These are phyloP conservation scores for Yponomeuta cagnagella DNA, from an alignment of 2,888 invertebrate species.

Conservation along the genomic window DNA sequence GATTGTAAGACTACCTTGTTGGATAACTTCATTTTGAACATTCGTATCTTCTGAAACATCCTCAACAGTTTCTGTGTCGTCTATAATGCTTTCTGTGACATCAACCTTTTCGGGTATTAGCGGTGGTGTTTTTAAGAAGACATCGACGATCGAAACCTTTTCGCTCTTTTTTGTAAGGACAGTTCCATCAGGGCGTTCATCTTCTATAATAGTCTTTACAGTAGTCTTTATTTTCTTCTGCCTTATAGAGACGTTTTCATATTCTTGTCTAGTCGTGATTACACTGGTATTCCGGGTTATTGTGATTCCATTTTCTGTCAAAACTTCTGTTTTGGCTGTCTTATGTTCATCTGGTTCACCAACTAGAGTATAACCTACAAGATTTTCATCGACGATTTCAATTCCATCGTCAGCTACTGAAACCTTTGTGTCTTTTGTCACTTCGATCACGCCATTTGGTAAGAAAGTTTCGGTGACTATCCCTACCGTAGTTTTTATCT, in stretches of 20 bases:
- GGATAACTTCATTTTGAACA: conserved; percentile 52
- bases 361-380: conserved; percentile 41
- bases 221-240: conserved; percentile 56
- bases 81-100: conserved; percentile 38
- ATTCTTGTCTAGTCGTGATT: conserved; percentile 52
- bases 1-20: conserved; percentile 47
- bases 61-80: conserved; percentile 56
- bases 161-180: conserved; percentile 58
- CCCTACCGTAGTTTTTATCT: conserved; percentile 54
- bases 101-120: conserved; percentile 30
- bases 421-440: conserved; percentile 60
- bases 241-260: conserved; percentile 37
- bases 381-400: conserved; percentile 48
- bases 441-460: conserved; percentile 53
- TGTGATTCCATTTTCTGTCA: conserved; percentile 43
- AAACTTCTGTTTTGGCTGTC: conserved; percentile 35
- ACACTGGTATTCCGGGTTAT: conserved; percentile 54
- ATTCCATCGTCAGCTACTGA: conserved; percentile 51
- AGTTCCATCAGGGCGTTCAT: conserved; percentile 62
- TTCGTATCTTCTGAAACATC: conserved; percentile 58
- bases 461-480: conserved; percentile 50
- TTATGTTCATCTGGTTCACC: conserved; percentile 45
- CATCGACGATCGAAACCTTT: conserved; percentile 59
- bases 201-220: conserved; percentile 48
- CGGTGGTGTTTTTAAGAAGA: conserved; percentile 36